phyloP scores from a whole-genome alignment of 2,113 vertebrate species.

The Nerophis ophidion region DNA sequence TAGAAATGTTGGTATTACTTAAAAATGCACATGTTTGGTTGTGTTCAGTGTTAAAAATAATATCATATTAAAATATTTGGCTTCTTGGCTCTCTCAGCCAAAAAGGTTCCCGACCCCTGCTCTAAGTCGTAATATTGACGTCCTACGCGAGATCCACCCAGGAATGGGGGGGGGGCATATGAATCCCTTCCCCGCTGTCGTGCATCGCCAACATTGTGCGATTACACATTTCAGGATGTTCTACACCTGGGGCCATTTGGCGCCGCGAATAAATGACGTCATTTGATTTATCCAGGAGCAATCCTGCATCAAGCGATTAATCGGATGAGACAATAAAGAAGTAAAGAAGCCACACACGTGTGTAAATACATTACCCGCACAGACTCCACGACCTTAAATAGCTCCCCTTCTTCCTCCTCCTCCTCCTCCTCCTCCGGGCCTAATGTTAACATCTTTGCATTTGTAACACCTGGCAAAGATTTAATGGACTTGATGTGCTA shows the following conservation, averaged over 20 bases:
- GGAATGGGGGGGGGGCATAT: too few relatives aligned
- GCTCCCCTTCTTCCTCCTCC: background rate
- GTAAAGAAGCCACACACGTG: slow-evolving; percentile 34
- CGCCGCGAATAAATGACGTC: slow-evolving; percentile 51
- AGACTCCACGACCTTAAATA: slow-evolving; percentile 27
- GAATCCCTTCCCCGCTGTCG: too few relatives aligned
- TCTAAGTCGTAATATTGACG: too few relatives aligned
- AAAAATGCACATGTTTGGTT: too few relatives aligned
- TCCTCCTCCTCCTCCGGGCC: slow-evolving; percentile 7
- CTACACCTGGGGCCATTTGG: slow-evolving; percentile 54
- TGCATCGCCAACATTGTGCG: slow-evolving; percentile 25
- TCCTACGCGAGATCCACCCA: too few relatives aligned
- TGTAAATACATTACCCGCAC: slow-evolving; percentile 43
- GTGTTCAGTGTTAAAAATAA: too few relatives aligned
- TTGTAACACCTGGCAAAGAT: slow-evolving; percentile 46
- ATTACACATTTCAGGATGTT: slow-evolving; percentile 51
- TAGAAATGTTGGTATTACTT: too few relatives aligned
- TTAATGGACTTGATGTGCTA: slow-evolving; percentile 59
- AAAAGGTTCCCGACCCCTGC: too few relatives aligned
- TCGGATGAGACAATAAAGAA: slow-evolving; percentile 57
- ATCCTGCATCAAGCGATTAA: slow-evolving; percentile 58
- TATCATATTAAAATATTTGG: too few relatives aligned
- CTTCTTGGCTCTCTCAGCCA: too few relatives aligned
- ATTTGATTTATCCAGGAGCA: slow-evolving; percentile 53
- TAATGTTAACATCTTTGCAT: slow-evolving; percentile 62